These are phyloP conservation scores for Colinus virginianus DNA, from an alignment of 2,113 vertebrate species.

Conservation along the genomic window DNA sequence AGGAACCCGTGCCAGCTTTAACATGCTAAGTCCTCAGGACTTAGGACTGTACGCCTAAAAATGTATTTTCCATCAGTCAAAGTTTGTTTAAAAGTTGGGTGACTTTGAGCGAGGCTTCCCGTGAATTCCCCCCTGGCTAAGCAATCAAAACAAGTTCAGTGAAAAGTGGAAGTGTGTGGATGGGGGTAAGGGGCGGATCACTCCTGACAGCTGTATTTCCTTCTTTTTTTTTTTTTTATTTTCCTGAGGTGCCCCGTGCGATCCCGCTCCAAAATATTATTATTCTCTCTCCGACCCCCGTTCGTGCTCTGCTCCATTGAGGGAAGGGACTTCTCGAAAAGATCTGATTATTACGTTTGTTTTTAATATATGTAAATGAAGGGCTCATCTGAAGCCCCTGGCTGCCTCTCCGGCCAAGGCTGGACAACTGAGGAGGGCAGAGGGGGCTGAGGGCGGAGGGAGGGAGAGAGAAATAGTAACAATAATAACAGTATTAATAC, in stretches of 20 bases:
- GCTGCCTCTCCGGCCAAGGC: neutral
- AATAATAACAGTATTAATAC: too few species aligned
- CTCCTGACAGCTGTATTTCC: conserved; percentile 74
- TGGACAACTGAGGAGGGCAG: neutral
- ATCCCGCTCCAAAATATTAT: conserved; percentile 64
- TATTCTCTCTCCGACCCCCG: conserved; percentile 23
- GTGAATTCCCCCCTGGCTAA: conserved; percentile 78
- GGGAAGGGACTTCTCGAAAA: conserved; percentile 21
- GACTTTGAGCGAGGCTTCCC: conserved; percentile 77
- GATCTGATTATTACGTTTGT: neutral
- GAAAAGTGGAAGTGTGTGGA: conserved; percentile 74
- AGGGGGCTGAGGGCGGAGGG: neutral
- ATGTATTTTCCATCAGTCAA: conserved; percentile 76
- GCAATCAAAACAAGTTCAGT: conserved; percentile 81
- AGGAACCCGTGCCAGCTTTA: conserved; percentile 66
- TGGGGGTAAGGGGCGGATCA: conserved; percentile 37
- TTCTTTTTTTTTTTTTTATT: conserved; percentile 64
- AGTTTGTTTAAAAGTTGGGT: conserved; percentile 80
- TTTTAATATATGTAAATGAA: neutral
- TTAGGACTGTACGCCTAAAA: conserved; percentile 75
- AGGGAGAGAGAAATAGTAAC: neutral
- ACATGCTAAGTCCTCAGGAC: conserved; percentile 58
- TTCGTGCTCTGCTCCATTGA: neutral
- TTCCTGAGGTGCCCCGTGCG: conserved; percentile 50
- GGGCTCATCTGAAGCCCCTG: neutral